These are phyloP conservation scores for Amphilophus citrinellus DNA, from an alignment of 2,113 vertebrate species.

Conservation along the genomic window DNA sequence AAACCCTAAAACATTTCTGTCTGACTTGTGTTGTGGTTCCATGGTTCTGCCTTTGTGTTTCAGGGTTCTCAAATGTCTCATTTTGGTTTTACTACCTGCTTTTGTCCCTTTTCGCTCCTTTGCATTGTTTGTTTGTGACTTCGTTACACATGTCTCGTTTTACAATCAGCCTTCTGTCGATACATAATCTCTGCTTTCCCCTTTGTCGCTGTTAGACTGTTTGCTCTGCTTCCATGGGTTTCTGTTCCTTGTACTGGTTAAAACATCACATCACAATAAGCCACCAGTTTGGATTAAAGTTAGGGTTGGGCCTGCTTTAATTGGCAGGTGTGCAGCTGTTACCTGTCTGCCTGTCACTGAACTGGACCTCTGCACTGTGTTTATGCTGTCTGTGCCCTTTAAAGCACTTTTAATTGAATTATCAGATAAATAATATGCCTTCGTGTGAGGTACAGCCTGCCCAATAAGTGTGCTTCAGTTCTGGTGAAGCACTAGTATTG, in stretches of 20 bases:
- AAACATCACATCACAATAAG: neutral
- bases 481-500: neutral
- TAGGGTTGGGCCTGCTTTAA: neutral
- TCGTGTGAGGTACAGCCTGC: accelerated
- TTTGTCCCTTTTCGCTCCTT: neutral
- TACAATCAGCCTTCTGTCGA: neutral
- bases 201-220: neutral
- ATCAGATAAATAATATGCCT: neutral
- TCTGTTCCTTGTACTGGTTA: neutral
- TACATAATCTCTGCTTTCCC: neutral
- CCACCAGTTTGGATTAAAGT: neutral
- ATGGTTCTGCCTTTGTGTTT: neutral
- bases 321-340: neutral
- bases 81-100: neutral
- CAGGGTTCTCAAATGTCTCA: accelerated
- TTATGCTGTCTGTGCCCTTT: accelerated
- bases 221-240: neutral
- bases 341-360: accelerated
- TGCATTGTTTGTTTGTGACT: neutral
- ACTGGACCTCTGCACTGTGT: neutral
- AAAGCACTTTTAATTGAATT: neutral
- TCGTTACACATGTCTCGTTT: neutral
- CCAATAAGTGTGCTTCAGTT: neutral
- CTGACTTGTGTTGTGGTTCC: neutral
- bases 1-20: neutral